Evolutionary conservation across 1,140 invertebrate species (phyloP), one percentile per base, ranked within the genome.

Genomic region (Neodiprion lecontei): DNA sequence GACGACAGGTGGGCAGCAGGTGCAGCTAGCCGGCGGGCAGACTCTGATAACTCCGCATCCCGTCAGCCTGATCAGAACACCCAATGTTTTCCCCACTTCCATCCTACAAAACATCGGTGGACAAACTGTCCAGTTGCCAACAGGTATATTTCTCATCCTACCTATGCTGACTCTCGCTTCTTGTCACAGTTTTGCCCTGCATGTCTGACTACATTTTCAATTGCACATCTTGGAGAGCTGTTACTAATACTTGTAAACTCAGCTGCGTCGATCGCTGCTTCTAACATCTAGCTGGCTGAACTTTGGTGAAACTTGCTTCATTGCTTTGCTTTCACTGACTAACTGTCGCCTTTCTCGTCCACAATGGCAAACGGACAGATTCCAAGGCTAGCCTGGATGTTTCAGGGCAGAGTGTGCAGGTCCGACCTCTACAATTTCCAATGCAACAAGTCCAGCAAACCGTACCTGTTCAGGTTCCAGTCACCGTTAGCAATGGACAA

Each of bases 381-480:
- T 74, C 80, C 78, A 79, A 81, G 79, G 78, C 72, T 77, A 76
- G 71, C 74, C 70, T 78, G 72, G 77, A 79, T 81, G 70, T 84
- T 83, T 71, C 77, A 91, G 93, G 93, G n/a, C 94, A 95, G 85
- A 95, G 93, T 82, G 92, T 96, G 21, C 92, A 94, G 74, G 92
- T 95, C 1, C 88, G 93, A 8, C 92, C 90, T 17, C 85, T 96
- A 7, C 95, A 96, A 84, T 92, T 96, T 79, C 93, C 93, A 10
- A 91, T 96, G 87, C 93, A 95, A 84, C 88, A 89, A 53, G 82
- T 88, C 14, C 87, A 88, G 75, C 95, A 96, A 84, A 95, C 95
- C 17, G 95, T 98, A 67, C 96, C 96, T 0, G 95, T 98, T 14
- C 96, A 98, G 89, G 94, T 98, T 65, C 97, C 97, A 1, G 96